These are phyloP conservation scores for Hippocampus abdominalis DNA, from an alignment of 2,113 vertebrate species.

Conservation along the genomic window DNA sequence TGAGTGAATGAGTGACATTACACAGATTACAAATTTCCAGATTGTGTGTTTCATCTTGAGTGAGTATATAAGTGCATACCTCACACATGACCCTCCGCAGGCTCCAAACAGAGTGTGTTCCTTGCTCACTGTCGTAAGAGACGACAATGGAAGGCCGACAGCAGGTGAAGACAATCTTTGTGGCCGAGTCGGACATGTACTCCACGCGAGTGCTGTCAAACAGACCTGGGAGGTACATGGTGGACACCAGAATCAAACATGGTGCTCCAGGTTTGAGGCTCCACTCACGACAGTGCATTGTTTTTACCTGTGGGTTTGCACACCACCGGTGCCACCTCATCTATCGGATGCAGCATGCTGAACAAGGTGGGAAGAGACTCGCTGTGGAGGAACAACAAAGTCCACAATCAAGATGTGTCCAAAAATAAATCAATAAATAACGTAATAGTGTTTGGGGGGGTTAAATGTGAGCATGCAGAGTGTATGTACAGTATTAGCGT, in stretches of 20 bases:
- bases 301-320: slow-evolving; percentile 84
- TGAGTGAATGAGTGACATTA: slow-evolving; percentile 1
- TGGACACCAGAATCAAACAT: background rate
- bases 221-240: slow-evolving; percentile 64
- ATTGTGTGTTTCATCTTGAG: background rate
- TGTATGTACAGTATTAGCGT: background rate
- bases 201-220: slow-evolving; percentile 82
- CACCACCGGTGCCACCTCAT: slow-evolving; percentile 91
- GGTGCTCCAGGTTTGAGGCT: background rate
- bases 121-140: slow-evolving; percentile 86
- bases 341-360: slow-evolving; percentile 95
- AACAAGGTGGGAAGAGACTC: slow-evolving; percentile 92
- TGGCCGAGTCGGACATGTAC: slow-evolving; percentile 82
- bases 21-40: background rate
- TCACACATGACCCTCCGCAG: slow-evolving; percentile 87
- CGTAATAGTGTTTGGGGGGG: background rate
- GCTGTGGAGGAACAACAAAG: slow-evolving; percentile 59
- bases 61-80: slow-evolving; percentile 58
- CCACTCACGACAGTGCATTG: background rate
- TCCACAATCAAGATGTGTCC: background rate
- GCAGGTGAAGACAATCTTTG: slow-evolving; percentile 86
- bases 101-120: slow-evolving; percentile 85
- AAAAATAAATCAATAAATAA: background rate
- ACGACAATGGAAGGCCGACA: slow-evolving; percentile 86
- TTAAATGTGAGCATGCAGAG: background rate